These are phyloP conservation scores for Epinephelus fuscoguttatus DNA, from an alignment of 2,113 vertebrate species.

Conservation along the genomic window DNA sequence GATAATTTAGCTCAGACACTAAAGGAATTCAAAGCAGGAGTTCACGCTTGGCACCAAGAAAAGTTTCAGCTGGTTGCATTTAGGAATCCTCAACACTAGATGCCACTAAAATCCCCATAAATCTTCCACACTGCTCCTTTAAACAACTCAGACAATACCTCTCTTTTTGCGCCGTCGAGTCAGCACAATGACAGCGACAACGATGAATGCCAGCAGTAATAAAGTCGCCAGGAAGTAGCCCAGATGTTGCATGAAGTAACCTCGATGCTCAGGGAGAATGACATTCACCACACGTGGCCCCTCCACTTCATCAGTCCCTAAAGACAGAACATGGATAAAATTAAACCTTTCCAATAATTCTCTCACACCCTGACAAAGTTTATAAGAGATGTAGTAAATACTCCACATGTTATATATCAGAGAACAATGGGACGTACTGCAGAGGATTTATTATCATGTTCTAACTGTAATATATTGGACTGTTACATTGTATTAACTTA, in stretches of 20 bases:
- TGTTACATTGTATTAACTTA: background rate
- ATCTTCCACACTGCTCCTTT: too few relatives aligned
- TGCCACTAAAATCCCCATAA: too few relatives aligned
- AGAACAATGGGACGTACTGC: background rate
- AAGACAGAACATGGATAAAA: background rate
- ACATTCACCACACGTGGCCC: conserved; percentile 90
- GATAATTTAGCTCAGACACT: too few relatives aligned
- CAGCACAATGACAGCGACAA: conserved; percentile 85
- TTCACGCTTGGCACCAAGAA: too few relatives aligned
- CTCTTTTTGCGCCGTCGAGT: conserved; percentile 87
- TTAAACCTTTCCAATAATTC: background rate
- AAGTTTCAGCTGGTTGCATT: too few relatives aligned
- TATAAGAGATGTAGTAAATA: background rate
- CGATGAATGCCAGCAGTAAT: conserved; percentile 89
- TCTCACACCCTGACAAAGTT: background rate
- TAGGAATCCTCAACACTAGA: too few relatives aligned
- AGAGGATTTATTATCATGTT: conserved; percentile 2
- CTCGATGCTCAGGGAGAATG: conserved; percentile 90
- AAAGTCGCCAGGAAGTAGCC: conserved; percentile 93
- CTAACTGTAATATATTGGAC: conserved; percentile 6
- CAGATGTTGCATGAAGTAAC: conserved; percentile 93
- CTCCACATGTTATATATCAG: background rate
- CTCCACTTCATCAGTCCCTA: conserved; percentile 85
- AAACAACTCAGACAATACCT: conserved; percentile 80
- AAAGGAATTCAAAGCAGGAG: too few relatives aligned